phyloP scores from a whole-genome alignment of 2,888 invertebrate genomes.

The Torymus auratus region DNA sequence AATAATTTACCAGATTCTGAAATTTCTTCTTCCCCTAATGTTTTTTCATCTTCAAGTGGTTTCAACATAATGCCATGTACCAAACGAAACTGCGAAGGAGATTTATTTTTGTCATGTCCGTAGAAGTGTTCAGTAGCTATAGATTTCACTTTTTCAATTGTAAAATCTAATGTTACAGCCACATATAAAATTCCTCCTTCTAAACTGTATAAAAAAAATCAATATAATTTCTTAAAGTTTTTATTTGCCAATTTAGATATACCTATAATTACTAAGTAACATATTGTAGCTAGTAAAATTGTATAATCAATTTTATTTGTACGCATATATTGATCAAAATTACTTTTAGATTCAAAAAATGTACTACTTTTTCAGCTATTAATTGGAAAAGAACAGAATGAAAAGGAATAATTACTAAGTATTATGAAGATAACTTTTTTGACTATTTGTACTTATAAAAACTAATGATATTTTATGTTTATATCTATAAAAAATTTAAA shows the following conservation, averaged over 20 bases:
- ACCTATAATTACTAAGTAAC: no score
- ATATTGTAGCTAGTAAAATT: no score
- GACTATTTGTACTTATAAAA: no score
- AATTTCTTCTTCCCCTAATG: constrained; percentile 67
- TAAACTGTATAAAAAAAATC: constrained; percentile 61
- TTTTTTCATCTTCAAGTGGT: constrained; percentile 67
- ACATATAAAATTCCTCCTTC: constrained; percentile 68
- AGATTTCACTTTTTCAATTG: constrained; percentile 69
- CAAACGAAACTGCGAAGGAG: constrained; percentile 67
- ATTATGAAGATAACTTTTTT: no score
- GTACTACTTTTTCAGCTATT: no score
- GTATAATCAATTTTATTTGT: no score
- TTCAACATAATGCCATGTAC: constrained; percentile 67
- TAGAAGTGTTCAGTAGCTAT: constrained; percentile 72
- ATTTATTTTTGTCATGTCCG: constrained; percentile 64
- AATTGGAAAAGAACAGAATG: no score
- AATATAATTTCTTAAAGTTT: background rate
- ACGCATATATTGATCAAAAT: no score
- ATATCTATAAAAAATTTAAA: background rate
- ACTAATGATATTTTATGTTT: no score
- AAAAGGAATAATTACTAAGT: no score
- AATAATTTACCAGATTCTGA: constrained; percentile 65
- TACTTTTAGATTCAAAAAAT: no score
- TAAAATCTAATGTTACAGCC: constrained; percentile 67
- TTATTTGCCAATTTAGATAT: background rate